Percentiles rank a stretch among this genome's conserved stretches.
These are phyloP conservation scores for Leuciscus waleckii DNA, from an alignment of 2,797 vertebrate genomes.

Conservation along the genomic window DNA sequence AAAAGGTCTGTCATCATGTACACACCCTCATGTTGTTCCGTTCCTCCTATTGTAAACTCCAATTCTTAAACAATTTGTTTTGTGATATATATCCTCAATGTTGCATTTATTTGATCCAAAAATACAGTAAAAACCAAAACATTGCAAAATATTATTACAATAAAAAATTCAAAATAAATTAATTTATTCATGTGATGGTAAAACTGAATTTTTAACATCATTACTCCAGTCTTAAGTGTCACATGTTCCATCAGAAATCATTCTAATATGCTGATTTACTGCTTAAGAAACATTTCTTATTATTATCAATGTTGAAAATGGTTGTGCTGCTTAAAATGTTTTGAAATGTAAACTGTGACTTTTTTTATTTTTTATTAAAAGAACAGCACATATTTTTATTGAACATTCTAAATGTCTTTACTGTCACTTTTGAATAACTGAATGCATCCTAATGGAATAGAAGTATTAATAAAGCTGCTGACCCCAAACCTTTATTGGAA, in stretches of 20 bases:
- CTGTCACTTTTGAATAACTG: neutral
- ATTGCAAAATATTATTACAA: too few relatives aligned
- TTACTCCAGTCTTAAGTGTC: neutral
- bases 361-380: neutral
- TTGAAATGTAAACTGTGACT: neutral
- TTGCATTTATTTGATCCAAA: too few relatives aligned
- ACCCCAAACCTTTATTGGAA: neutral
- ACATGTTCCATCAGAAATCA: neutral
- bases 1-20: too few relatives aligned
- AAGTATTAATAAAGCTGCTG: neutral
- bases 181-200: neutral
- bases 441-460: neutral
- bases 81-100: too few relatives aligned
- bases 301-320: neutral
- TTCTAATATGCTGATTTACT: neutral
- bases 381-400: neutral
- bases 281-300: neutral
- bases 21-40: too few relatives aligned
- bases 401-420: neutral
- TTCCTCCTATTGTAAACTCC: too few relatives aligned
- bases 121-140: too few relatives aligned
- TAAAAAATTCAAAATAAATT: too few relatives aligned
- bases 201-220: neutral
- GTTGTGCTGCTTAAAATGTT: neutral
- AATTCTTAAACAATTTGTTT: too few relatives aligned